phyloP scores from a whole-genome alignment of 2,113 vertebrate species.

The Aramus guarauna region DNA sequence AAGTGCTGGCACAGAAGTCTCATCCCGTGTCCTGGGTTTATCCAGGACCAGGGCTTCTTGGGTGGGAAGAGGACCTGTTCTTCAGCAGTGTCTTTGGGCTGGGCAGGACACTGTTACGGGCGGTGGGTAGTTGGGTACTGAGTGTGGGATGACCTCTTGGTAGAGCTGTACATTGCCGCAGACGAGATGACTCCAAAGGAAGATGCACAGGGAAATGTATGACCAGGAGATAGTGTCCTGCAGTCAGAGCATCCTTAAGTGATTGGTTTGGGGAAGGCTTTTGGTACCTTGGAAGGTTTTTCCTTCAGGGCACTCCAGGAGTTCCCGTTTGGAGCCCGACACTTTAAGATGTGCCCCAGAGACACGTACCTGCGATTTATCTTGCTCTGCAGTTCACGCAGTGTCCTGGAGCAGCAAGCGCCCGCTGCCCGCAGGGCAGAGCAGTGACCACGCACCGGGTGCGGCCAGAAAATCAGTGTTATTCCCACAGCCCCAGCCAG shows the following conservation, averaged over 20 bases:
- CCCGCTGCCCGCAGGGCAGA: not conserved
- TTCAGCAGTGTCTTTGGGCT: not conserved
- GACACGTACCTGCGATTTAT: not conserved
- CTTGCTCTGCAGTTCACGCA: not conserved
- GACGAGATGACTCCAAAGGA: not conserved
- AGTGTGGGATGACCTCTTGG: not conserved
- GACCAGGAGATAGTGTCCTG: not conserved
- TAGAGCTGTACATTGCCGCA: accelerated
- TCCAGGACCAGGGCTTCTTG: not conserved
- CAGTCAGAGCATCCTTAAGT: not conserved
- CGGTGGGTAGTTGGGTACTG: not conserved
- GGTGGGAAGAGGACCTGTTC: not conserved
- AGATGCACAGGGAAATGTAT: not conserved
- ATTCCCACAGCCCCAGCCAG: not conserved
- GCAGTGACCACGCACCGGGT: accelerated
- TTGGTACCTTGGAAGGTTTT: not conserved
- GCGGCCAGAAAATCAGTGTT: not conserved
- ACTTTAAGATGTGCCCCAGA: not conserved
- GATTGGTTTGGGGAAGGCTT: not conserved
- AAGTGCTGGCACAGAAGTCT: not conserved
- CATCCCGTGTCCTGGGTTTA: not conserved
- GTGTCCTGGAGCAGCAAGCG: not conserved
- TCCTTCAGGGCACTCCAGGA: not conserved
- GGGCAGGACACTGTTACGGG: not conserved
- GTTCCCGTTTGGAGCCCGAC: accelerated